Percentiles rank a stretch among this genome's conserved stretches.
Evolutionary conservation across 2,113 vertebrate species (phyloP).

Genomic region (Rhinoderma darwinii): DNA sequence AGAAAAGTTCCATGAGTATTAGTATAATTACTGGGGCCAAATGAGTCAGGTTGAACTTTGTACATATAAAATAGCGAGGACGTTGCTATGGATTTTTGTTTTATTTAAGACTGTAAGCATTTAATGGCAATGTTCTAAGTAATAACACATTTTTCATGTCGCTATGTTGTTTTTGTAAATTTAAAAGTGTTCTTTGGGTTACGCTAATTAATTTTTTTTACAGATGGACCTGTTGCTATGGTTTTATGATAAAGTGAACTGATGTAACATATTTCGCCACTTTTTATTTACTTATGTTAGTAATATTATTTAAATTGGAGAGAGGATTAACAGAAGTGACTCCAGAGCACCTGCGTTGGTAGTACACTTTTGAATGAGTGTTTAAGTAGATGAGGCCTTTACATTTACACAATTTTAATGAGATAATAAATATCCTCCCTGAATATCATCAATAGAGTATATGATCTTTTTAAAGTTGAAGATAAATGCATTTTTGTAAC

Average conservation of each 20-base stretch:
- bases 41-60: conserved; percentile 19
- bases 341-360: not conserved
- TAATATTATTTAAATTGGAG: conserved; percentile 5
- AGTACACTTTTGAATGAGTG: not conserved
- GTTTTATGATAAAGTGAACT: conserved; percentile 7
- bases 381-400: not conserved
- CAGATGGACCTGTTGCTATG: conserved; percentile 21
- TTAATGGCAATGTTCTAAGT: conserved; percentile 41
- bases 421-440: not conserved
- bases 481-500: not conserved
- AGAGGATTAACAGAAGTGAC: not conserved
- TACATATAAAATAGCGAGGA: conserved; percentile 1
- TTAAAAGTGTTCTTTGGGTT: conserved; percentile 10
- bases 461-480: not conserved
- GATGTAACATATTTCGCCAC: not conserved
- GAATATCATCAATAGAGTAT: not conserved
- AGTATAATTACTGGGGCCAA: conserved; percentile 4
- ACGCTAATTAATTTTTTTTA: conserved; percentile 15
- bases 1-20: conserved; percentile 34
- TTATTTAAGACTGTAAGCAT: conserved; percentile 19
- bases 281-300: conserved; percentile 1
- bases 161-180: conserved; percentile 26
- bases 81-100: conserved; percentile 43
- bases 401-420: not conserved
- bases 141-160: conserved; percentile 28